phyloP scores from a whole-genome alignment of 2,113 vertebrate species.

The Marcusenius ussheri region DNA sequence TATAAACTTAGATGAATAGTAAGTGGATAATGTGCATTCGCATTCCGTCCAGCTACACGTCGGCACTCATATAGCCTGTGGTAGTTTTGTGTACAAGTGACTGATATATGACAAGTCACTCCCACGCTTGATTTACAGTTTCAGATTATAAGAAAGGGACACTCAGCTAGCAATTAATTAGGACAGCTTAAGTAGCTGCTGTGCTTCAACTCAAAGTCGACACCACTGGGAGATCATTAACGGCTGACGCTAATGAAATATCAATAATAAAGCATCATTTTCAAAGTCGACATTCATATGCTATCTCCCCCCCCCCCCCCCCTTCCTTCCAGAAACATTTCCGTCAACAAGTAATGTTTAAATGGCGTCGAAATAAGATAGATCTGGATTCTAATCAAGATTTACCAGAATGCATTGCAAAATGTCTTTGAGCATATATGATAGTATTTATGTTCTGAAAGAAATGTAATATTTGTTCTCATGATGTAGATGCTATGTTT shows the following conservation, averaged over 20 bases:
- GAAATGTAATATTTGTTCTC: not conserved
- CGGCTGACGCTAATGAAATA: not conserved
- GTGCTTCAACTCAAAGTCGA: not conserved
- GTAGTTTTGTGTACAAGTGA: not conserved
- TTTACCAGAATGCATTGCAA: not conserved
- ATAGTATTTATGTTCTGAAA: not conserved
- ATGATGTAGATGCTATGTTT: not conserved
- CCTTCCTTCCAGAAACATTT: not conserved
- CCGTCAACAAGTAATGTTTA: not conserved
- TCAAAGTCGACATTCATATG: not conserved
- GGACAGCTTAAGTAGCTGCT: not conserved
- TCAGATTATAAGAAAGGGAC: not conserved
- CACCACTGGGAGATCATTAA: slow-evolving; percentile 3
- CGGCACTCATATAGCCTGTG: not conserved
- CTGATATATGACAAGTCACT: not conserved
- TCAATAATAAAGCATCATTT: not conserved
- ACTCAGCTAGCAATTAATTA: slow-evolving; percentile 4
- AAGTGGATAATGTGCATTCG: not conserved
- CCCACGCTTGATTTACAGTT: not conserved
- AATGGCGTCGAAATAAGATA: not conserved
- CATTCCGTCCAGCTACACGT: not conserved
- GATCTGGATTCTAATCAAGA: not conserved
- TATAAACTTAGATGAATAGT: not conserved
- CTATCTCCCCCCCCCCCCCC: not conserved
- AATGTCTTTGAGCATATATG: not conserved